Evolutionary conservation across 1,140 invertebrate genomes (phyloP), one percentile per base, ranked within the genome.

Genomic region (Octopus sinensis): DNA sequence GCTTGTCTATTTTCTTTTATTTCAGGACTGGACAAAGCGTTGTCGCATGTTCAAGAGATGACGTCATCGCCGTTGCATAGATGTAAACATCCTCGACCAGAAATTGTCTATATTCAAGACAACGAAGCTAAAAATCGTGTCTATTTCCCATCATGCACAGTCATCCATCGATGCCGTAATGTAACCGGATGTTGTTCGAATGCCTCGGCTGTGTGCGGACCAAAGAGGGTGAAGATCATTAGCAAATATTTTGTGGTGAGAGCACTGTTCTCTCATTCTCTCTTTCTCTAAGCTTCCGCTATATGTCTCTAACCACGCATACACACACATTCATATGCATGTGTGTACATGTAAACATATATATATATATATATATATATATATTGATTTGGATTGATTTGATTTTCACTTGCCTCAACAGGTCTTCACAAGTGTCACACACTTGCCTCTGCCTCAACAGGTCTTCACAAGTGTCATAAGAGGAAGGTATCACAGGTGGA

Each of bases 261-360:
- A 54, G 17, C 9, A 54, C 5, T 53, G 7, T 13, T 54, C 86
- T 89, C 93, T 43, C 30, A 43, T 43, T 43, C 30, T 43, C 30
- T 43, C 30, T 43, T 43, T 43, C 30, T 43, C 30, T 43, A 43
- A 43, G 3, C 30, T 43, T 43, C 30, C 30, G 1, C 30, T 43
- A 43, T 43, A 43, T 43, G 30, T 43, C 30, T 43, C 30, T 43
- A 43, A 43, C 30, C 30, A 43, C 30, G 30, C 30, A 43, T 43
- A 43, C 30, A 43, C 30, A 43, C 30, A 43, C 30, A 43, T 43
- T 1, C 30, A 43, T 43, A 43, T 43, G 30, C 0, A 43, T 43
- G 30, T 43, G 3, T 43, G 30, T 43, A 43, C 30, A 43, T 43
- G 30, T 43, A 43, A 43, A 43, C 30, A 43, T 43, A 43, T 43